Evolutionary conservation across 1,140 invertebrate genomes (phyloP).

Genomic region (Oppia nitens): DNA sequence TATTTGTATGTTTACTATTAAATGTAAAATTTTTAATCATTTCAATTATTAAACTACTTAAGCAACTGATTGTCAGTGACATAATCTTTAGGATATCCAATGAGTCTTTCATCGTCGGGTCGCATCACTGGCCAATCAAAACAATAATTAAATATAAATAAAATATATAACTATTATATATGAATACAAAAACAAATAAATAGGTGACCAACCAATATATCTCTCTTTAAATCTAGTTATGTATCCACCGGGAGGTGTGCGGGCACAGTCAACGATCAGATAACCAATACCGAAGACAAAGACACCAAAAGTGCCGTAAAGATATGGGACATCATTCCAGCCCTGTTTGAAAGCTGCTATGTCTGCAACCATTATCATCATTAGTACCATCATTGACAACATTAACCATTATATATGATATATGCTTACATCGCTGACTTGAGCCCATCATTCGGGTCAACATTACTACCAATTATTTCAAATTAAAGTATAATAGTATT

Average conservation of each 20-base stretch:
- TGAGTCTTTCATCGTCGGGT: slow-evolving; percentile 1
- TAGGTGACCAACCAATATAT: background rate
- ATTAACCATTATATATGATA: too few relatives aligned
- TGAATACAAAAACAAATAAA: background rate
- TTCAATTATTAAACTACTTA: background rate
- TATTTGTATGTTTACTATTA: background rate
- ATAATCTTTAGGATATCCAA: background rate
- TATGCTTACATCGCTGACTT: too few relatives aligned
- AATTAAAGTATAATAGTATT: too few relatives aligned
- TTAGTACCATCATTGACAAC: too few relatives aligned
- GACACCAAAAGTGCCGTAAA: background rate
- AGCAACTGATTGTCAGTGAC: slow-evolving; percentile 2
- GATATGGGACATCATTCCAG: background rate
- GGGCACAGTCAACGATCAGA: background rate
- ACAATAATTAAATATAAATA: background rate
- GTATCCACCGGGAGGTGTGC: background rate
- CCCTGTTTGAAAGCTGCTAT: background rate
- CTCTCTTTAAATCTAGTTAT: background rate
- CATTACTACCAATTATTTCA: too few relatives aligned
- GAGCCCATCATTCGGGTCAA: too few relatives aligned
- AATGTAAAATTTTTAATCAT: background rate
- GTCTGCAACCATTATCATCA: too few relatives aligned
- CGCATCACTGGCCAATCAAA: background rate
- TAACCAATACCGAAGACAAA: background rate
- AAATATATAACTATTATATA: background rate